Evolutionary conservation across 2,888 invertebrate species (phyloP), one percentile per base, ranked within the genome.

Genomic region (Oegoconia quadripuncta): DNA sequence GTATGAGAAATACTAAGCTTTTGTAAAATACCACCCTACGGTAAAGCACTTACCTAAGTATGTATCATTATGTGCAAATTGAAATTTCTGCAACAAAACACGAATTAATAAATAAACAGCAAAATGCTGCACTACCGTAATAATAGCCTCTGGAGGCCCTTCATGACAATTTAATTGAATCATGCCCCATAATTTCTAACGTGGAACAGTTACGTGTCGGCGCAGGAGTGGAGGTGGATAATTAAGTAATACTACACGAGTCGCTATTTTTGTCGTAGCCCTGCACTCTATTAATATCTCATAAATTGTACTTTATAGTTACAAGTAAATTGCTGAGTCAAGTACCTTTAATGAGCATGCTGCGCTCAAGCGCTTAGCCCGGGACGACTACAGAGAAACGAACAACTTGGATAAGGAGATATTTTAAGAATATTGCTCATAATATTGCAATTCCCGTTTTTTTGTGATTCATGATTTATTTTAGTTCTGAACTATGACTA

Each of bases 281-380:
- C 57, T 61, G 53, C 60, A 52, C 62, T 68, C 74, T 79, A 78
- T 76, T 75, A 75, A 76, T 74, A 77, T 64, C 62, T 47, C 64
- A 72, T 77, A 76, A 76, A 76, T 74, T 72, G 63, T 64, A 57
- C 56, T 72, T 64, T 62, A 67, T 64, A 63, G 58, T 68, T 64
- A 66, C 70, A 74, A 69, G 74, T 74, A 77, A 76, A 77, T 77
- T 75, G 68, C 67, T 64, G 61, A 72, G 64, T 71, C 72, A 70
- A 74, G 75, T 72, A 76, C 71, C 66, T 64, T 55, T 68, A 71
- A 67, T 72, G 59, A 67, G 65, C 59, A 63, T 52, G 55, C 48
- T 37, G 58, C 52, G 25, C 35, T 27, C 11, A 14, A 15, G 29
- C 28, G 15, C 29, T 8, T 14, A 20, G 28, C 28, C 20, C 34